Conservation (phyloP, 1,140 invertebrate genomes). For the Lamellibrachia luymesi region DNA sequence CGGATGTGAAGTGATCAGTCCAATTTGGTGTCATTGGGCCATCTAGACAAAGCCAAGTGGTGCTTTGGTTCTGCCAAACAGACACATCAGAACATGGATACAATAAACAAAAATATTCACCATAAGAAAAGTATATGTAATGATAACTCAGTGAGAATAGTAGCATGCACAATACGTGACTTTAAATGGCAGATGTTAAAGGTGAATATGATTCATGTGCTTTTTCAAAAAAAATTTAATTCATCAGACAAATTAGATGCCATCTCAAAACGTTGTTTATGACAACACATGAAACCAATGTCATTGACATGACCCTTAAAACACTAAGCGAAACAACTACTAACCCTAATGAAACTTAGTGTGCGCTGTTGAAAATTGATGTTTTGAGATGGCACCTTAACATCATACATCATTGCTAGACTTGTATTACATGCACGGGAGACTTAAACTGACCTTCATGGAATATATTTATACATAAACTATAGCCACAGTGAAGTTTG, state of each 20-base stretch:
- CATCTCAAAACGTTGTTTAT: background rate
- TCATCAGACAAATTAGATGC: background rate
- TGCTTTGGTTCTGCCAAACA: constrained; percentile 49
- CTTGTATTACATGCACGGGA: background rate
- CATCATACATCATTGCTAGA: background rate
- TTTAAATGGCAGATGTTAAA: too few species aligned
- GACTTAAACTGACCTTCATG: too few species aligned
- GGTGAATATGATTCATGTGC: too few species aligned
- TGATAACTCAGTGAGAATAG: background rate
- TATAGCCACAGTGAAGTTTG: background rate
- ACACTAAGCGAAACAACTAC: background rate
- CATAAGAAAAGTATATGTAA: background rate
- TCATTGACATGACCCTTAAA: too few species aligned
- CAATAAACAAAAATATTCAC: background rate
- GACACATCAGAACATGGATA: background rate
- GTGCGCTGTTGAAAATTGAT: too few species aligned
- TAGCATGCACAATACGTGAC: background rate
- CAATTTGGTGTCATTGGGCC: constrained; percentile 49
- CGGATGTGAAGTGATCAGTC: constrained; percentile 53
- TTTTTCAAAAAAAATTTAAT: background rate
- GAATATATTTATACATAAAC: too few species aligned
- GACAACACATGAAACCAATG: too few species aligned
- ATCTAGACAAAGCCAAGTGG: constrained; percentile 56
- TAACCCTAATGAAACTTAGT: too few species aligned
- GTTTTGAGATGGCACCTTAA: background rate